Evolutionary conservation across 2,113 vertebrate genomes (phyloP).

Genomic region (Nothoprocta pentlandii): DNA sequence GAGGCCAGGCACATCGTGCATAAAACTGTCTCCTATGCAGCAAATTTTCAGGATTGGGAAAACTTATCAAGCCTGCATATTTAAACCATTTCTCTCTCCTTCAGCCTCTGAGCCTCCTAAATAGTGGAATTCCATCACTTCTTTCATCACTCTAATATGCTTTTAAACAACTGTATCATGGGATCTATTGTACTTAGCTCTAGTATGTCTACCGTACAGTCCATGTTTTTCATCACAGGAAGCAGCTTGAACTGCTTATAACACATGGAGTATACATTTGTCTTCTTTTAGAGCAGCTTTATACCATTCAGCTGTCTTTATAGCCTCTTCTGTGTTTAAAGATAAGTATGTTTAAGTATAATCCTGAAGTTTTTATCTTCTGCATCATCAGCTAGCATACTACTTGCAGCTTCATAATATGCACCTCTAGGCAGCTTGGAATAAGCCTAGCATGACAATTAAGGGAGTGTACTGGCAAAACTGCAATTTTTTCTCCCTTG

Average conservation of each 20-base stretch:
- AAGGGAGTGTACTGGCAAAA: constrained; percentile 35
- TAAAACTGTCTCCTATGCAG: background rate
- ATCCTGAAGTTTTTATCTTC: constrained; percentile 59
- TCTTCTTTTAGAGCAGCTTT: constrained; percentile 66
- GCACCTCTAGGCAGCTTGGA: constrained; percentile 51
- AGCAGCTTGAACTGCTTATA: constrained; percentile 73
- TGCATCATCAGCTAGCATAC: constrained; percentile 13
- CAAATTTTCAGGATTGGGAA: constrained; percentile 21
- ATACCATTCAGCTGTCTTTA: constrained; percentile 57
- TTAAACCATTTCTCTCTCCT: constrained; percentile 21
- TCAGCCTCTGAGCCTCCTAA: constrained; percentile 58
- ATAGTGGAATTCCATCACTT: constrained; percentile 71
- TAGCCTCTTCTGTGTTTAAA: constrained; percentile 35
- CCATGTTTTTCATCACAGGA: constrained; percentile 73
- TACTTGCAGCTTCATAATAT: background rate
- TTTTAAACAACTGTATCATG: constrained; percentile 63
- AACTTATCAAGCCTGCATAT: constrained; percentile 11
- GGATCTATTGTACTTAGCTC: constrained; percentile 64
- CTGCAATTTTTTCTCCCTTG: constrained; percentile 62
- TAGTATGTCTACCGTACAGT: constrained; percentile 40
- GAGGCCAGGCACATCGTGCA: background rate
- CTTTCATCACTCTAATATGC: constrained; percentile 75
- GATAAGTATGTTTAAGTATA: constrained; percentile 52
- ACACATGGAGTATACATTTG: constrained; percentile 63
- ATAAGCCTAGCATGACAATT: constrained; percentile 33